A percentile compares a stretch with the other conserved stretches of the same genome.
Evolutionary conservation across 2,888 invertebrate species (phyloP).

Genomic region (Sinotaia quadrata): DNA sequence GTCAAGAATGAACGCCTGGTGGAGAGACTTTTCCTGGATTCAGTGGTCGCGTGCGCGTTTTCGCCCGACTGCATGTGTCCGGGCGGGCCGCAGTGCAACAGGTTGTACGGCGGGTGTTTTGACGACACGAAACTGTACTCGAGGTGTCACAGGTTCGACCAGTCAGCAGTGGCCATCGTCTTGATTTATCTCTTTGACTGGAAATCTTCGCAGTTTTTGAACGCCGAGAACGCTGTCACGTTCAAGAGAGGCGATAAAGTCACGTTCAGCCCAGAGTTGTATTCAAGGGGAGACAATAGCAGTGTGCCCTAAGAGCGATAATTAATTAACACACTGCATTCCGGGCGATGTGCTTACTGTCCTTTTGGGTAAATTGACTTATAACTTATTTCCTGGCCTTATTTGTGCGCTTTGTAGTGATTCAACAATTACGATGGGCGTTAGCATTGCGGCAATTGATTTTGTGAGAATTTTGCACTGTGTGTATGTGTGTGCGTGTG

Average conservation of each 20-base stretch:
- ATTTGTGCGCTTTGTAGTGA: too few relatives aligned
- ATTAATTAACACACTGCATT: too few relatives aligned
- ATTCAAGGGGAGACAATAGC: too few relatives aligned
- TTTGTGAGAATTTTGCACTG: background rate
- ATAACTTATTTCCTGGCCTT: too few relatives aligned
- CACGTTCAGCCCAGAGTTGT: background rate
- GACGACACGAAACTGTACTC: background rate
- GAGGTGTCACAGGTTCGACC: conserved; percentile 20
- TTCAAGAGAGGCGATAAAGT: background rate
- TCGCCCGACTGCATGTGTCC: conserved; percentile 18
- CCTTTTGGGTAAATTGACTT: too few relatives aligned
- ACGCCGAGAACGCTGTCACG: background rate
- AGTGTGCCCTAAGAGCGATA: too few relatives aligned
- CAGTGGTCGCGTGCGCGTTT: conserved; percentile 24
- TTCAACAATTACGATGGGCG: too few relatives aligned
- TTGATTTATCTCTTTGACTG: conserved; percentile 6
- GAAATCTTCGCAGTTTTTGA: background rate
- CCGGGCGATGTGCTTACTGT: too few relatives aligned
- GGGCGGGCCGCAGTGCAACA: background rate
- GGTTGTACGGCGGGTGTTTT: background rate
- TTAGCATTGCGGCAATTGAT: background rate
- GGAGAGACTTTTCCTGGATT: conserved; percentile 1
- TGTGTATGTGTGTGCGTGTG: background rate
- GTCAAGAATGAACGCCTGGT: conserved; percentile 1
- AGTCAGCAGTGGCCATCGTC: conserved; percentile 14